Percentiles rank a stretch among this genome's conserved stretches.
Evolutionary conservation across 2,888 invertebrate genomes (phyloP).

Genomic region (Mactromeris polynyma): DNA sequence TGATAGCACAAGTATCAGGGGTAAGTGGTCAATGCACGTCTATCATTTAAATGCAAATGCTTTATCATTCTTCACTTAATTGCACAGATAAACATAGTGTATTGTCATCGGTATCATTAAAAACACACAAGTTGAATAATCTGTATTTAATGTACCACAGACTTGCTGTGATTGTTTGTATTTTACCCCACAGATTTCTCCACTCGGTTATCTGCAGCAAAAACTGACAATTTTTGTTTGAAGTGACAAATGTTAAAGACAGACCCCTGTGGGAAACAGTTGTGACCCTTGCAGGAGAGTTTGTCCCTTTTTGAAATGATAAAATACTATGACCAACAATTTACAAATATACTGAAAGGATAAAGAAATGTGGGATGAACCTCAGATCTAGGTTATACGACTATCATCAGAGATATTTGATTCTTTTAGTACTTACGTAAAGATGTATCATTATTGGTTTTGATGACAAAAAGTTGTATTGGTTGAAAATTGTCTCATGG

Average conservation of each 20-base stretch:
- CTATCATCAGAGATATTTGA: too few species aligned
- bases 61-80: background rate
- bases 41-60: slow-evolving; percentile 1
- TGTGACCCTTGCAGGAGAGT: background rate
- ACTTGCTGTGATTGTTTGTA: too few species aligned
- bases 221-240: background rate
- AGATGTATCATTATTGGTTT: too few species aligned
- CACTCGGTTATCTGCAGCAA: background rate
- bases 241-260: background rate
- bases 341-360: too few species aligned
- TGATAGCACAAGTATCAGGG: background rate
- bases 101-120: slow-evolving; percentile 10
- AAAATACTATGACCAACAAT: too few species aligned
- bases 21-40: background rate
- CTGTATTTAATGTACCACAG: background rate
- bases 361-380: too few species aligned
- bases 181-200: background rate
- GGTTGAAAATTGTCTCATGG: too few species aligned
- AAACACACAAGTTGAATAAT: slow-evolving; percentile 6
- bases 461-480: too few species aligned
- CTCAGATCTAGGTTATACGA: too few species aligned
- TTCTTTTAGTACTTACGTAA: too few species aligned
- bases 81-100: background rate
- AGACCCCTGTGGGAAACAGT: background rate
- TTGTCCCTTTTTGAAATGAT: background rate